Evolutionary conservation across 2,888 invertebrate species (phyloP).

Genomic region (Molorchus minor): DNA sequence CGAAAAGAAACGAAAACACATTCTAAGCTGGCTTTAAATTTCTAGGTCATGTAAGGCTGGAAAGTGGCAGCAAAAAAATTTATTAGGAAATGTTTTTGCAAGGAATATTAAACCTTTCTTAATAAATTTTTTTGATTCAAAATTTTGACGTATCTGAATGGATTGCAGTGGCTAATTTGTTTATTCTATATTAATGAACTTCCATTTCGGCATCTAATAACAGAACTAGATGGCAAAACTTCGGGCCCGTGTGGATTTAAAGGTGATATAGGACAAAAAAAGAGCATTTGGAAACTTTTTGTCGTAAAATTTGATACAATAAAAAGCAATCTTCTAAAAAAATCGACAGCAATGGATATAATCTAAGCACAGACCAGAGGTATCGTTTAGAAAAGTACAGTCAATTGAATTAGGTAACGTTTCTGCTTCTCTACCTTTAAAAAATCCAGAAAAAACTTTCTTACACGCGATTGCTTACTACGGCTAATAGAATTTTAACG

Average conservation of each 20-base stretch:
- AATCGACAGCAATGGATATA: constrained; percentile 6
- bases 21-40: neutral
- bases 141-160: neutral
- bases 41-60: neutral
- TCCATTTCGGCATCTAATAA: neutral
- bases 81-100: no score
- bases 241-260: constrained; percentile 8
- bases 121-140: neutral
- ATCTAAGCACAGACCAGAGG: constrained; percentile 21
- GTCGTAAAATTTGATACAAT: constrained; percentile 7
- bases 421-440: constrained; percentile 3
- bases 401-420: constrained; percentile 1
- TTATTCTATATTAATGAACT: constrained; percentile 13
- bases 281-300: constrained; percentile 13
- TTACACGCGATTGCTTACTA: constrained; percentile 2
- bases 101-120: neutral
- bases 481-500: constrained; percentile 3
- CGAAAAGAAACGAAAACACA: neutral
- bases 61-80: neutral
- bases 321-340: constrained; percentile 14
- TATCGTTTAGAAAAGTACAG: constrained; percentile 8
- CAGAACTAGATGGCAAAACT: constrained; percentile 14
- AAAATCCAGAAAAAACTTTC: constrained; percentile 7
- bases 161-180: constrained; percentile 17
- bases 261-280: constrained; percentile 16